A percentile compares a stretch with the other conserved stretches of the same genome.
Evolutionary conservation across 2,888 invertebrate genomes (phyloP).

Genomic region (Falcaria lacertinaria): DNA sequence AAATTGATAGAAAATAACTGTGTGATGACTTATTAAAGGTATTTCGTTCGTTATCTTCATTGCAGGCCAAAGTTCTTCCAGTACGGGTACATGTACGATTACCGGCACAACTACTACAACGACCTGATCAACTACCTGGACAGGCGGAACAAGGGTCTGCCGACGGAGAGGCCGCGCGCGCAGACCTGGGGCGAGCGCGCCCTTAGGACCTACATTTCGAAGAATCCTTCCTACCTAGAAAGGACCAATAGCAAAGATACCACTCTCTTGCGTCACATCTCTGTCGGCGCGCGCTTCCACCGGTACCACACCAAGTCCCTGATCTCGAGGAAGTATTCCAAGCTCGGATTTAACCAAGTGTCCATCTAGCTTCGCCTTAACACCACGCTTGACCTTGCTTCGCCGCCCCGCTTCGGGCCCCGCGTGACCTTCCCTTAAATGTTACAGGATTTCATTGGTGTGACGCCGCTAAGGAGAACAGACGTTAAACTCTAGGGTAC

Average conservation of each 20-base stretch:
- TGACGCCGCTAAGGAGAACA: conserved; percentile 41
- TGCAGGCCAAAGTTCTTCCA: conserved; percentile 88
- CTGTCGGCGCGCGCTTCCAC: conserved; percentile 84
- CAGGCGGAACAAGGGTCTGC: conserved; percentile 84
- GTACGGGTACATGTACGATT: conserved; percentile 90
- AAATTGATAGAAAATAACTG: too few species aligned
- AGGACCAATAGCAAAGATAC: conserved; percentile 81
- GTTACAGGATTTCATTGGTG: conserved; percentile 75
- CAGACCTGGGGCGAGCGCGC: conserved; percentile 93
- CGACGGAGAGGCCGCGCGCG: conserved; percentile 85
- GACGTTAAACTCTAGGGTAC: conserved; percentile 21
- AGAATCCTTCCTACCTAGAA: conserved; percentile 84
- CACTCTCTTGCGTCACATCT: conserved; percentile 81
- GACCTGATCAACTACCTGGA: conserved; percentile 91
- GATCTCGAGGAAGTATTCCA: conserved; percentile 86
- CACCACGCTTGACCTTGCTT: conserved; percentile 67
- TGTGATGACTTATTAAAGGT: too few species aligned
- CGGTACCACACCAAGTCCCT: conserved; percentile 87
- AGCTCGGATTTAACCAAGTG: conserved; percentile 71
- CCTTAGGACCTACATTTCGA: conserved; percentile 83
- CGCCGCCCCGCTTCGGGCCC: conserved; percentile 45
- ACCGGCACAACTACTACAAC: conserved; percentile 91
- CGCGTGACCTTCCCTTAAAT: conserved; percentile 70
- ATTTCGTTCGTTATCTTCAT: conserved; percentile 14
- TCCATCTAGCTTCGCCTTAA: conserved; percentile 76